These are phyloP conservation scores for Sinhomidia bicolor DNA, from an alignment of 2,888 invertebrate species.

Conservation along the genomic window DNA sequence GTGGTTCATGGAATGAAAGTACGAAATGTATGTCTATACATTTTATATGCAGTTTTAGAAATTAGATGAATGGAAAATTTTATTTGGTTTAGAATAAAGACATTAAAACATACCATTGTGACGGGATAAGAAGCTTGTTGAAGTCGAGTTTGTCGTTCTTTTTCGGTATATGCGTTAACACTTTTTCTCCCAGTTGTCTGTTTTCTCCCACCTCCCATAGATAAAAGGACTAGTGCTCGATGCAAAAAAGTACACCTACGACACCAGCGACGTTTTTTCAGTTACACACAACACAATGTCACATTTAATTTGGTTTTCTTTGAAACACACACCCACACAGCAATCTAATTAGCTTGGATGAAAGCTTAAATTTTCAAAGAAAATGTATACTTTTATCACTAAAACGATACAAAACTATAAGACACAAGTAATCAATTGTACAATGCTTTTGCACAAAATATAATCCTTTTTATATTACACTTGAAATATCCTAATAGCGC, in stretches of 20 bases:
- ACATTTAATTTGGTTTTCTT: not conserved
- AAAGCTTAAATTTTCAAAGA: not conserved
- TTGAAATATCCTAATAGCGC: not conserved
- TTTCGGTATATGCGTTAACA: constrained; percentile 77
- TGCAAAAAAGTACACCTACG: constrained; percentile 37
- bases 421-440: constrained; percentile 5
- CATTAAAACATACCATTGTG: constrained; percentile 80
- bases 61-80: no score
- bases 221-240: constrained; percentile 36
- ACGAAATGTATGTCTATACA: no score
- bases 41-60: no score
- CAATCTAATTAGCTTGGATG: not conserved
- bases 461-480: not conserved
- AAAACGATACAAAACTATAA: constrained; percentile 25
- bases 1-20: no score
- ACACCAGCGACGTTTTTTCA: constrained; percentile 39
- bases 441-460: not conserved
- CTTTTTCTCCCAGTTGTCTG: constrained; percentile 79
- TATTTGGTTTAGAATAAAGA: no score
- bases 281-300: not conserved
- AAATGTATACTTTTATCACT: not conserved
- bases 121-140: constrained; percentile 80
- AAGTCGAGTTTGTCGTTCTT: constrained; percentile 79
- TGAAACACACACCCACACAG: not conserved
- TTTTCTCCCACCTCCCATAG: constrained; percentile 79